These are phyloP conservation scores for Heliconius himera DNA, from an alignment of 1,140 invertebrate species.

Conservation along the genomic window DNA sequence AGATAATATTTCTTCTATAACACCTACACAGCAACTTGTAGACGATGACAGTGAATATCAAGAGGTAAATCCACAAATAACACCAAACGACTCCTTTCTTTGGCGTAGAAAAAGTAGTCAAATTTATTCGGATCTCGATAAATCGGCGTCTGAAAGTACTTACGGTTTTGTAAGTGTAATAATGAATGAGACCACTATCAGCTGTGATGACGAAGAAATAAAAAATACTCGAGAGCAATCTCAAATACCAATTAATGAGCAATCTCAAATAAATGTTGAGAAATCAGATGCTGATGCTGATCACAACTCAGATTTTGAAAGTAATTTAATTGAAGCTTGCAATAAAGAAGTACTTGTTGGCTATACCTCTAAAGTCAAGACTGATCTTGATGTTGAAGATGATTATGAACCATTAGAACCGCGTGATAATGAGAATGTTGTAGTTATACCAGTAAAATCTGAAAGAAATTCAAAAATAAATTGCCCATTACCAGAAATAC, in stretches of 20 bases:
- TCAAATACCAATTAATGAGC: slow-evolving; percentile 43
- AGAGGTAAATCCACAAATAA: slow-evolving; percentile 66
- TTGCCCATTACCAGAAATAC: slow-evolving; percentile 79
- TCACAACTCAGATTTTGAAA: slow-evolving; percentile 68
- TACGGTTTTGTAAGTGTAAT: slow-evolving; percentile 65
- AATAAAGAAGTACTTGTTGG: slow-evolving; percentile 72
- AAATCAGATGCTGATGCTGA: slow-evolving; percentile 50
- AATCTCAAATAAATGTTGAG: slow-evolving; percentile 52
- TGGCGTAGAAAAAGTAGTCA: slow-evolving; percentile 76
- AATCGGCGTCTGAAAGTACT: slow-evolving; percentile 58
- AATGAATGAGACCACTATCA: slow-evolving; percentile 51
- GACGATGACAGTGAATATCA: slow-evolving; percentile 54
- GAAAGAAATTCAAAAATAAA: slow-evolving; percentile 73
- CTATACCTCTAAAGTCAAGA: slow-evolving; percentile 63
- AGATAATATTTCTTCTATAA: slow-evolving; percentile 20
- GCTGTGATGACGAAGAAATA: slow-evolving; percentile 42
- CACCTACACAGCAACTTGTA: slow-evolving; percentile 24
- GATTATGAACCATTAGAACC: slow-evolving; percentile 78
- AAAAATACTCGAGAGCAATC: slow-evolving; percentile 45
- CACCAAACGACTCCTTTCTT: slow-evolving; percentile 79
- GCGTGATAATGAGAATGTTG: slow-evolving; percentile 54
- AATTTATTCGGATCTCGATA: slow-evolving; percentile 69
- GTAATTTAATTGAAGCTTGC: slow-evolving; percentile 76
- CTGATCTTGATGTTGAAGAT: slow-evolving; percentile 60
- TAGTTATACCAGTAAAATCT: slow-evolving; percentile 63